Base-by-base conservation (phyloP, 2,797 vertebrate genomes). In the Sebastes melanostomus region DNA sequence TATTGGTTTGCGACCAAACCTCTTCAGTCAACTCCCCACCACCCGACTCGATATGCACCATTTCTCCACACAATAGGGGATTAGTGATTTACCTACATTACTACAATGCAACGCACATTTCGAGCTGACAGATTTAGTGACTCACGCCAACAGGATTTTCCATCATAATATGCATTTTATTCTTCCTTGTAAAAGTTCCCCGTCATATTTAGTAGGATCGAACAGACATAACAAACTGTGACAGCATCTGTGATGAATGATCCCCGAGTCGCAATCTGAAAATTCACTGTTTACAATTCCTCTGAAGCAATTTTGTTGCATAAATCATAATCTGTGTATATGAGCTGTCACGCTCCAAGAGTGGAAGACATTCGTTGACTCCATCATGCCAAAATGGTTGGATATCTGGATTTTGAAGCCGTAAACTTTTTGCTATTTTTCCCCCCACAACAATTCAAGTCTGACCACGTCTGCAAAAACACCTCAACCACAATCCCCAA, bases 261-360 rank as follows among this genome's bases (percentile, higher is more conserved):
- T 86, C 36, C 71, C 78, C 4, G 8, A 82, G 80, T 86, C 67
- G n/a, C 87, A 82, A 88, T 87, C 78, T 88, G 83, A 91, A 87
- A 89, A 83, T 74, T 88, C 81, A 82, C 67, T 90, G 90, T 92
- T 93, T 93, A 92, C 83, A 78, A 81, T 90, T 88, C 78, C 79
- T 81, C 70, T 80, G 82, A 83, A 86, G 83, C 85, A 78, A 85
- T 88, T 84, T 82, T 75, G 22, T 63, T 80, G 65, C 75, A 90
- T 92, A 91, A 91, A 94, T 93, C 91, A 92, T 90, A 88, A 89
- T 81, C 66, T 86, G 88, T 87, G 74, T 91, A 78, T 68, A 82
- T 42, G 61, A 87, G 72, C 82, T 78, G 85, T 93, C 92, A 83
- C 22, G 13, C 59, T 76, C n/a, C 25, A 46, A 52, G 75, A 76